These are phyloP conservation scores for Sphenodon punctatus DNA, from an alignment of 2,797 vertebrate genomes.

Conservation along the genomic window DNA sequence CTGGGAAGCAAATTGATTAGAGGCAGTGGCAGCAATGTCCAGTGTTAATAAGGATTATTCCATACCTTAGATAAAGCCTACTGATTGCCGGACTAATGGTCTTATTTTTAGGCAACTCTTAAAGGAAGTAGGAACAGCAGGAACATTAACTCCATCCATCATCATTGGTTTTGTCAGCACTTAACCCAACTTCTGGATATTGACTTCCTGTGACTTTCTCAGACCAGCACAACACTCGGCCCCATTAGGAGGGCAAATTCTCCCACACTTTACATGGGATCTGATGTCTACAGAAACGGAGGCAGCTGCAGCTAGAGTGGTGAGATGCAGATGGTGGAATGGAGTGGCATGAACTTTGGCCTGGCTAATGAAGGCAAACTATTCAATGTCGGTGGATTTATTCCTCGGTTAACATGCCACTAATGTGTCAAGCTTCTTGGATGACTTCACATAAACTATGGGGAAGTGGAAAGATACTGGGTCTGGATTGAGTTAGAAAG, in stretches of 20 bases:
- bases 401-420: constrained; percentile 5
- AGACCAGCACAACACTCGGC: not conserved
- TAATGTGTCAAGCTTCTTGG: constrained; percentile 45
- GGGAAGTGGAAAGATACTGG: constrained; percentile 12
- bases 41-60: not conserved
- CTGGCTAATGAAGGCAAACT: constrained; percentile 30
- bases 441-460: constrained; percentile 5
- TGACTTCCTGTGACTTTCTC: not conserved
- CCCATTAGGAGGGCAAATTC: not conserved
- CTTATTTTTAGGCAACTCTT: constrained; percentile 57
- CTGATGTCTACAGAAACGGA: too few species aligned
- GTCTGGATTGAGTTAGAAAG: constrained; percentile 53
- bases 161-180: constrained; percentile 20
- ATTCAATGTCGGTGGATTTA: constrained; percentile 34
- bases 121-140: not conserved
- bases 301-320: too few species aligned
- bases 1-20: not conserved
- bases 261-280: not conserved
- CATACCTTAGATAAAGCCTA: constrained; percentile 32
- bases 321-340: constrained; percentile 13
- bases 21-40: not conserved
- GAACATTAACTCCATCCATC: not conserved
- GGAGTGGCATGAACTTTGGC: constrained; percentile 32
- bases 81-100: not conserved
- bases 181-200: not conserved